phyloP scores from a whole-genome alignment of 2,113 vertebrate genomes.

The Leucopsar rothschildi region DNA sequence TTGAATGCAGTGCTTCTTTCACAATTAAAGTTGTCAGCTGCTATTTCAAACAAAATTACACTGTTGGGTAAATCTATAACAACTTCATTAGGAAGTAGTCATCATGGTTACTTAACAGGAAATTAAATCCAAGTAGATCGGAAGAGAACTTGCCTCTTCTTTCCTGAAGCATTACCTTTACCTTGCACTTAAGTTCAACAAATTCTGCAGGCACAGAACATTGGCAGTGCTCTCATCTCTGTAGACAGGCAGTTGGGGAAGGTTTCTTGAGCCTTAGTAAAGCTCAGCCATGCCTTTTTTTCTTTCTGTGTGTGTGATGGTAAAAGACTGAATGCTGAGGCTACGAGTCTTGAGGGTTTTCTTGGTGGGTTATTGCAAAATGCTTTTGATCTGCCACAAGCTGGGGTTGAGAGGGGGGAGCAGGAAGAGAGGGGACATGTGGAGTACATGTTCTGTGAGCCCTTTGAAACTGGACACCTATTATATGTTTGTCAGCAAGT shows the following conservation, averaged over 20 bases:
- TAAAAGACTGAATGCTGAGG: background rate
- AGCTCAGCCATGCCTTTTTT: background rate
- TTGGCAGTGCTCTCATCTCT: background rate
- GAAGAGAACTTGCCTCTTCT: background rate
- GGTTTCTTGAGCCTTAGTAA: background rate
- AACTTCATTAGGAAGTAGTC: background rate
- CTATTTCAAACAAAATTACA: background rate
- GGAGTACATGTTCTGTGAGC: background rate
- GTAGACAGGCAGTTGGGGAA: background rate
- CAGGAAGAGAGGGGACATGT: background rate
- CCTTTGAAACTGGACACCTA: conserved; percentile 59
- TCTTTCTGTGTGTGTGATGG: background rate
- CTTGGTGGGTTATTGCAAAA: background rate
- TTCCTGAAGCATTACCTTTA: background rate
- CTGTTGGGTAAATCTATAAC: background rate
- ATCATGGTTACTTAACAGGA: background rate
- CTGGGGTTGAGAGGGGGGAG: background rate
- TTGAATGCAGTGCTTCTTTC: background rate
- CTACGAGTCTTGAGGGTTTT: background rate
- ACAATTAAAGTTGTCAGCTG: background rate
- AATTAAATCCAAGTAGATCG: background rate
- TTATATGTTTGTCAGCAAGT: conserved; percentile 40
- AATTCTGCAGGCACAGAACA: background rate
- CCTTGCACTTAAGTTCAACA: background rate
- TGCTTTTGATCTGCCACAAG: background rate